phyloP scores from a whole-genome alignment of 1,140 invertebrate species.

The Solen grandis region DNA sequence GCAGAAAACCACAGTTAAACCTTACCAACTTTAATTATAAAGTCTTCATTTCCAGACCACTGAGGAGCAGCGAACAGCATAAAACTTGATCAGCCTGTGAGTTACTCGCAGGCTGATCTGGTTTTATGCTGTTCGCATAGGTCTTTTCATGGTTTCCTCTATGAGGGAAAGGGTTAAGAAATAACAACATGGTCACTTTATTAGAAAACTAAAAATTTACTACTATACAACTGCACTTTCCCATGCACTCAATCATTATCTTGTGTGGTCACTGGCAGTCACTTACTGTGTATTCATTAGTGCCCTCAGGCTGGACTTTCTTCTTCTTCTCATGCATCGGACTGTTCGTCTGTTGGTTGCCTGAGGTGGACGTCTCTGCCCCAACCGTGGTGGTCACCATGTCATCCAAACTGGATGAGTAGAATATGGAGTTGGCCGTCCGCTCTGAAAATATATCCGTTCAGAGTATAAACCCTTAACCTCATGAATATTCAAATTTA shows the following conservation, averaged over 20 bases:
- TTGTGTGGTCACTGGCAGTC: conserved; percentile 25
- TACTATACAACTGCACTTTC: not conserved
- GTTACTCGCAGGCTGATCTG: too few species aligned
- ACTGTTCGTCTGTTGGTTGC: conserved; percentile 4
- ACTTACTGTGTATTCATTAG: conserved; percentile 53
- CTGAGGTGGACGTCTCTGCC: too few species aligned
- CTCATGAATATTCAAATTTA: too few species aligned
- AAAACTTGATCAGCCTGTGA: too few species aligned
- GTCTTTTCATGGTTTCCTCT: too few species aligned
- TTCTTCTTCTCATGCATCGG: conserved; percentile 40
- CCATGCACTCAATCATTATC: conserved; percentile 11
- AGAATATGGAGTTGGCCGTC: conserved; percentile 24
- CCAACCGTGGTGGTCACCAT: conserved; percentile 8
- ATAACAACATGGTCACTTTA: not conserved
- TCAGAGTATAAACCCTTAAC: too few species aligned
- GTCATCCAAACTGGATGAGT: conserved; percentile 1
- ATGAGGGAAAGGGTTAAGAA: too few species aligned
- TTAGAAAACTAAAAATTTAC: not conserved
- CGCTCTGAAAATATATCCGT: conserved; percentile 13
- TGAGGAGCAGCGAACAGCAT: too few species aligned
- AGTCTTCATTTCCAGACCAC: too few species aligned
- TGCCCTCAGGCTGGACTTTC: conserved; percentile 55
- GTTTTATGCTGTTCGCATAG: too few species aligned
- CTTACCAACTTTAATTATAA: too few species aligned
- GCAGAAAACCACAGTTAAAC: too few species aligned